A percentile compares a stretch with the other conserved stretches of the same genome.
phyloP scores from a whole-genome alignment of 2,797 vertebrate species.

The Austrolebias charrua region DNA sequence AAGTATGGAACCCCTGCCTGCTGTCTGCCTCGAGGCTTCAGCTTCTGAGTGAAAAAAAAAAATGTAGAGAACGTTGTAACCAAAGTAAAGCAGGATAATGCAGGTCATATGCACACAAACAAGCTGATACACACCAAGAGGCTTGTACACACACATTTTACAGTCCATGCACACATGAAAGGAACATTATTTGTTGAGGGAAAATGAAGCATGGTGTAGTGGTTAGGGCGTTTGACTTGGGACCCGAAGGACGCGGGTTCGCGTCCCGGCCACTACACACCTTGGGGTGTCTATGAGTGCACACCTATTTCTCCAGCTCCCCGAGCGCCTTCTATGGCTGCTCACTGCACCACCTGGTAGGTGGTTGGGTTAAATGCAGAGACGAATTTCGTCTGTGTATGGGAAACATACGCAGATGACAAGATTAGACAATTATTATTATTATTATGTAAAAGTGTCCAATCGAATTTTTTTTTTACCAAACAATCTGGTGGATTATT shows the following conservation, averaged over 20 bases:
- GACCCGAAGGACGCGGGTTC: too few relatives aligned
- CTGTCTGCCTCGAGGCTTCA: conserved; percentile 87
- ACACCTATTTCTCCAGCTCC: too few relatives aligned
- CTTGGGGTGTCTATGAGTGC: too few relatives aligned
- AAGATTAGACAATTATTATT: too few relatives aligned
- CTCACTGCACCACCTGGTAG: too few relatives aligned
- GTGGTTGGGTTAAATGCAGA: too few relatives aligned
- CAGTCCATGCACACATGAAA: conserved; percentile 20
- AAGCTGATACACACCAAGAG: conserved; percentile 53
- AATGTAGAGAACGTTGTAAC: conserved; percentile 85
- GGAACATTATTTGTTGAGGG: conserved; percentile 21
- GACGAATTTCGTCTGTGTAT: too few relatives aligned
- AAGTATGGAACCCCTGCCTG: conserved; percentile 89
- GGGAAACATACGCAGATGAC: too few relatives aligned
- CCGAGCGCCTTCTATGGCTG: too few relatives aligned
- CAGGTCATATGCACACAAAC: conserved; percentile 74
- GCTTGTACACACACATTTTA: conserved; percentile 41
- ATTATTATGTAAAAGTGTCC: conserved; percentile 4
- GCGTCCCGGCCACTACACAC: too few relatives aligned
- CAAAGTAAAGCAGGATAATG: conserved; percentile 85
- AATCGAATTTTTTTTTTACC: background rate
- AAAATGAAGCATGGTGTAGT: too few relatives aligned
- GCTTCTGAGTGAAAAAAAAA: conserved; percentile 75
- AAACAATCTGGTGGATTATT: background rate
- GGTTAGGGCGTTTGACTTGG: too few relatives aligned